These are phyloP conservation scores for Liopterus haemorrhoidalis DNA, from an alignment of 2,888 invertebrate species.

Conservation along the genomic window DNA sequence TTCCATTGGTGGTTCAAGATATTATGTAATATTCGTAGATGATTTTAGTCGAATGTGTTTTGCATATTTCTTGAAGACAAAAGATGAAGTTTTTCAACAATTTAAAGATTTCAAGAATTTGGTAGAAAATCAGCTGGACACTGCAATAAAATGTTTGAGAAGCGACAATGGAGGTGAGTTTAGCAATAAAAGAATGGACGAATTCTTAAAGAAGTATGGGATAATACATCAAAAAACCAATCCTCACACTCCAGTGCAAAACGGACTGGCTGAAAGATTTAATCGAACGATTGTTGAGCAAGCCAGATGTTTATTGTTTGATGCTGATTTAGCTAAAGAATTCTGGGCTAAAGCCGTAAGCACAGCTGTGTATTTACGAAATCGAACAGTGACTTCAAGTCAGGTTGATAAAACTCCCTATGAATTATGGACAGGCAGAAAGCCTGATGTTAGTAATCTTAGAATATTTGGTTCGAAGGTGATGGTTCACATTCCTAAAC, in stretches of 20 bases:
- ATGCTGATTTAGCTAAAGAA: conserved; percentile 5
- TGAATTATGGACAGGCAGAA: conserved; percentile 20
- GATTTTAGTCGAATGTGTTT: conserved; percentile 31
- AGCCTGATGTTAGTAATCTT: conserved; percentile 31
- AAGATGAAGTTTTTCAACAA: conserved; percentile 26
- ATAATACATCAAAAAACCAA: conserved; percentile 21
- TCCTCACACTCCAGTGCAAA: conserved; percentile 23
- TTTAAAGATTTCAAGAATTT: conserved; percentile 30
- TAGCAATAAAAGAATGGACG: conserved; percentile 24
- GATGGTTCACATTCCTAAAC: conserved; percentile 18
- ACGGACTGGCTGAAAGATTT: conserved; percentile 24
- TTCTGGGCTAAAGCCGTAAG: conserved; percentile 8
- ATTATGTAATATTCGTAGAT: conserved; percentile 36
- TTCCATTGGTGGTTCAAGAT: conserved; percentile 31
- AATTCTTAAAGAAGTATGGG: conserved; percentile 24
- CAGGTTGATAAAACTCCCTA: conserved; percentile 17
- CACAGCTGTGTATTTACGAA: conserved; percentile 16
- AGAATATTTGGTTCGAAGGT: conserved; percentile 16
- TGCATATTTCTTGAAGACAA: conserved; percentile 33
- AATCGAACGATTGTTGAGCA: conserved; percentile 34
- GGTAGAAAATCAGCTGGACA: conserved; percentile 30
- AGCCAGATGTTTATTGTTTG: conserved; percentile 23
- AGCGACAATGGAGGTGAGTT: conserved; percentile 34
- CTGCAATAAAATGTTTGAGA: conserved; percentile 31
- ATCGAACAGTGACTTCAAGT: conserved; percentile 11